phyloP scores from a whole-genome alignment of 2,888 invertebrate genomes.

The Drosophila planitibia region DNA sequence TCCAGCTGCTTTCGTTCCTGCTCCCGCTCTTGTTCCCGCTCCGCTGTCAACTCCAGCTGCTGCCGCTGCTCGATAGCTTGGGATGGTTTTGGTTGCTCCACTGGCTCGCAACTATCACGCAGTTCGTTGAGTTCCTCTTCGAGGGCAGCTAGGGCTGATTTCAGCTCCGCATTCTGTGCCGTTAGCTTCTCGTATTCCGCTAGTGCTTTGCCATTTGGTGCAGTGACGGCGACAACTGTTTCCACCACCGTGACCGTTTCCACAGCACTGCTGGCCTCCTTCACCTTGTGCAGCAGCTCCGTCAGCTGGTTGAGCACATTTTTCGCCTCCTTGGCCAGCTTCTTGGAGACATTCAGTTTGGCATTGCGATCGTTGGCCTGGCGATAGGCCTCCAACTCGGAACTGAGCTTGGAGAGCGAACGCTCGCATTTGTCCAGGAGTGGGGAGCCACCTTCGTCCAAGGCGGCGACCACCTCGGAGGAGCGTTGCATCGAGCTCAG shows the following conservation, averaged over 20 bases:
- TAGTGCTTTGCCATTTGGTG: constrained; percentile 82
- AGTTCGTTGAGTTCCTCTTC: constrained; percentile 67
- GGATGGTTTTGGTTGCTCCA: constrained; percentile 18
- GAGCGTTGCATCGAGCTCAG: constrained; percentile 82
- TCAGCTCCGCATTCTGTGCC: constrained; percentile 81
- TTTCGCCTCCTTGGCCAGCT: constrained; percentile 84
- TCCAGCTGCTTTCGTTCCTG: neutral
- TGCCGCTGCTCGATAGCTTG: constrained; percentile 40
- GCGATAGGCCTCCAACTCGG: constrained; percentile 84
- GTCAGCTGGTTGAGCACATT: constrained; percentile 82
- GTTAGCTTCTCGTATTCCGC: constrained; percentile 83
- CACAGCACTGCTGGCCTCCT: constrained; percentile 80
- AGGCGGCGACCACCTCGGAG: constrained; percentile 78
- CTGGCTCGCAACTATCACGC: constrained; percentile 76
- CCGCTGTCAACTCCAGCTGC: neutral
- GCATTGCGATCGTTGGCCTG: constrained; percentile 83
- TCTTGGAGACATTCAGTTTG: constrained; percentile 84
- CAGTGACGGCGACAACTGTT: constrained; percentile 82
- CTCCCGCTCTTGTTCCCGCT: constrained; percentile 1
- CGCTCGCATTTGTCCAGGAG: constrained; percentile 83
- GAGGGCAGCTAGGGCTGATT: constrained; percentile 69
- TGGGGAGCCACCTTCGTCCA: constrained; percentile 71
- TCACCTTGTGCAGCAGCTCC: constrained; percentile 82
- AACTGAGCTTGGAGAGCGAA: constrained; percentile 80
- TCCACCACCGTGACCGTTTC: constrained; percentile 81